A percentile compares a stretch with the other conserved stretches of the same genome.
phyloP scores from a whole-genome alignment of 2,113 vertebrate genomes.

The Stegostoma tigrinum region DNA sequence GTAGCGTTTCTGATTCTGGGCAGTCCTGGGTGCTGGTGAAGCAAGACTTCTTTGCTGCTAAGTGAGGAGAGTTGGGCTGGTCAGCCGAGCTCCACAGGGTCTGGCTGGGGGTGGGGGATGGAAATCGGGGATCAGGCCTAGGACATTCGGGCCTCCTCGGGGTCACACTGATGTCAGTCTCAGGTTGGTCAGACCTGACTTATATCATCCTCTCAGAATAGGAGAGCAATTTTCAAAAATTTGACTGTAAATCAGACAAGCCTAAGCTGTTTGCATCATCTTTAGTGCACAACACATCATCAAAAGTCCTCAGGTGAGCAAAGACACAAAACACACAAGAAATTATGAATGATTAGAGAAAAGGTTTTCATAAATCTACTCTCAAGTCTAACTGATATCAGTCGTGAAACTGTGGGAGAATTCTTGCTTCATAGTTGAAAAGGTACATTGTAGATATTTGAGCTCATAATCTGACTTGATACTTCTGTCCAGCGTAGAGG shows the following conservation, averaged over 20 bases:
- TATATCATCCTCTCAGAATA: not conserved
- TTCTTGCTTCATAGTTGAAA: not conserved
- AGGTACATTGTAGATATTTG: not conserved
- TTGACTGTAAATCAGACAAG: not conserved
- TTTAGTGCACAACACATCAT: not conserved
- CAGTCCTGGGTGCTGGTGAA: too few relatives aligned
- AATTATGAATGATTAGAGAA: not conserved
- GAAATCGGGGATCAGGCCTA: too few relatives aligned
- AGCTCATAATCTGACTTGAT: not conserved
- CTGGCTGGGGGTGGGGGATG: too few relatives aligned
- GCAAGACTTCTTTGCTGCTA: too few relatives aligned
- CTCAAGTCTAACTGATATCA: not conserved
- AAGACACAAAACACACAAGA: not conserved
- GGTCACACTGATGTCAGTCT: too few relatives aligned
- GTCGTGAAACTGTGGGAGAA: not conserved
- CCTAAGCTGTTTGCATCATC: not conserved
- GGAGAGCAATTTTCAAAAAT: not conserved
- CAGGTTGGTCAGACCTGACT: not conserved
- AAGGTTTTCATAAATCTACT: not conserved
- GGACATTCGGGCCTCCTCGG: too few relatives aligned
- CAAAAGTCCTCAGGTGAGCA: not conserved
- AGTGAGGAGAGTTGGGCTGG: too few relatives aligned
- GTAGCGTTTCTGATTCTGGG: too few relatives aligned
- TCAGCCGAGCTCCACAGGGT: too few relatives aligned
- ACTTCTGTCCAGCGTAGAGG: not conserved